Conservation (phyloP, 2,888 invertebrate genomes). For the Acanthococcus lagerstroemiae region DNA sequence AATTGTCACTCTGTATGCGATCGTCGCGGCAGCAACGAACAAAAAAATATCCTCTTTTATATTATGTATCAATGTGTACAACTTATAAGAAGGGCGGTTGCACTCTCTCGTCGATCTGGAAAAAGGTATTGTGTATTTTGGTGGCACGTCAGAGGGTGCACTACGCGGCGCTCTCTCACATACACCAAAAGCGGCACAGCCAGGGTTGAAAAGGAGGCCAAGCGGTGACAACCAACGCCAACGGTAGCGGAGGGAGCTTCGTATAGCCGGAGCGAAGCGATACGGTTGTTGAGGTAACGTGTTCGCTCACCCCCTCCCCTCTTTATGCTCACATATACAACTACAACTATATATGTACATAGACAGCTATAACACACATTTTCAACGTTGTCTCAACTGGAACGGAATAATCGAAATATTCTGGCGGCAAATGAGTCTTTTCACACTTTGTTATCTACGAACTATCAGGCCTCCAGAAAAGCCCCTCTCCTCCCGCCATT, state of each 20-base stretch:
- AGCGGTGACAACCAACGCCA: neutral
- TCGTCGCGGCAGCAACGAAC: neutral
- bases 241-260: neutral
- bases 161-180: neutral
- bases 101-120: neutral
- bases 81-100: neutral
- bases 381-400: slow-evolving; percentile 16
- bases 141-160: neutral
- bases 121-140: neutral
- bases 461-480: slow-evolving; percentile 18
- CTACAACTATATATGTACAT: too few relatives aligned
- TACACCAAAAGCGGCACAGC: too few relatives aligned
- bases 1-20: slow-evolving; percentile 4
- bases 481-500: slow-evolving; percentile 2
- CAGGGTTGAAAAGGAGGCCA: neutral
- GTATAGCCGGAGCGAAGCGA: neutral
- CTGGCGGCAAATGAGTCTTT: slow-evolving; percentile 17
- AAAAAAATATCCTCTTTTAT: neutral
- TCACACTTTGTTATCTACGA: slow-evolving; percentile 25
- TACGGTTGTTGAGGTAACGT: slow-evolving; percentile 18
- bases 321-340: too few relatives aligned
- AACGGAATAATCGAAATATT: slow-evolving; percentile 25
- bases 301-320: neutral
- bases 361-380: neutral
- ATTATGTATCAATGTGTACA: too few relatives aligned